Evolutionary conservation across 2,113 vertebrate species (phyloP), one percentile per base, ranked within the genome.

Genomic region (Heterotis niloticus): DNA sequence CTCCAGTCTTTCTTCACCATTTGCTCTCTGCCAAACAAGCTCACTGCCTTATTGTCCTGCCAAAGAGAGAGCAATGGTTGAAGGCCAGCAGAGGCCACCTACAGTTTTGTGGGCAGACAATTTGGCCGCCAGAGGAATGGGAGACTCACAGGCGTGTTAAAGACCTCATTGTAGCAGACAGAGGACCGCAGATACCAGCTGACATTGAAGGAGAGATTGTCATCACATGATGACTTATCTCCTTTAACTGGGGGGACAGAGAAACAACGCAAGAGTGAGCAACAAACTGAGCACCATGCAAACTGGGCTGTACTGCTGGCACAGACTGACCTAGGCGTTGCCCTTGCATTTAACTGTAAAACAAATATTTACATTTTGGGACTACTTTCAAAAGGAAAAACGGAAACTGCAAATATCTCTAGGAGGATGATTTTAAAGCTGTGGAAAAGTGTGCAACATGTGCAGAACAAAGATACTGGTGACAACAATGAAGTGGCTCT

Each of bases 1-100:
- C 88, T 94, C 92, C 95, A 95, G 79, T 90, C 92, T 0, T 90
- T 87, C 71, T 90, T 95, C 85, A 96, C 76, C 89, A 92, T 95
- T 83, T 89, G 86, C 0, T 94, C 91, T 78, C 87, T 82, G 4
- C 91, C 91, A 81, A 98, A 95, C 87, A 98, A 95, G 69, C 67
- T 82, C 4, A 91, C 88, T 1, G 92, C 92, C 78, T 93, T 92
- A 79, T 86, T 93, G 87, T 95, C 89, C 96, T 98, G 67, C 44
- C 83, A 64, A 56, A 5, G 59, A 51, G 0, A 44, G n/a, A 5
- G 24, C 66, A 2, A 11, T 57, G 4, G 51, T 62, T 75, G 28
- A 11, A n/a, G 16, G 18, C 16, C 11, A 73, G 71, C 20, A 24
- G 64, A 51, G 60, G 23, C 44, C 59, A 62, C 20, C 60, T 5